Base-by-base conservation (phyloP, 1,140 invertebrate species). In the Atta cephalotes region DNA sequence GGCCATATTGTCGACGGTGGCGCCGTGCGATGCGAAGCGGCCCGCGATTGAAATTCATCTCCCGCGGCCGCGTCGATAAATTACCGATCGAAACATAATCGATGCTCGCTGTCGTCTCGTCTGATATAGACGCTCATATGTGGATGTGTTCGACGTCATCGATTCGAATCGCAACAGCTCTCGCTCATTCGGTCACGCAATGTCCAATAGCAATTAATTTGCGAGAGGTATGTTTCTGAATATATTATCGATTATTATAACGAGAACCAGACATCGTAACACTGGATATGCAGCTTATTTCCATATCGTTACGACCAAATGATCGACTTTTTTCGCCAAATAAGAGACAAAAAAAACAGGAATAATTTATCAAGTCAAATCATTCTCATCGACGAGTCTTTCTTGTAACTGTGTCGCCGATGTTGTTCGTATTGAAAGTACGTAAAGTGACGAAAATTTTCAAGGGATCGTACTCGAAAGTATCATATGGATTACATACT, bases 1-100 rank as follows among this genome's bases (percentile, higher is more conserved):
- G 93, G 93, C 94, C 94, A 95, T 95, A 91, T 94, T 95, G 94
- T 45, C 92, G 89, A 89, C 35, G 2, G 85, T 88, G 71, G 87
- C 92, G 93, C 76, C 88, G 86, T 39, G 5, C 31, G 74, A 77
- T 31, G 1, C 14, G 74, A 63, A n/a, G 3, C 51, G 56, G 16
- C 14, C n/a, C 35, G 39, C 60, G n/a, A 18, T 14, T 56, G 25
- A 74, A 16, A 12, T n/a, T 65, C 12, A 6, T 0, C n/a, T 2
- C 10, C 5, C 31, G 62, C 18, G 35, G 60, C 28, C 14, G 7
- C 3, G 62, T 3, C 31, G 68, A 18, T 3, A 62, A 84, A 2
- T 74, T 0, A 63, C 18, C 79, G 79, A 60, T 51, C 53, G 68
- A 53, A 10, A 70, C 56, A 3, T 51, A 58, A 1, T 3, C 60